These are phyloP conservation scores for Psammodynastes pulverulentus DNA, from an alignment of 2,113 vertebrate species.

Conservation along the genomic window DNA sequence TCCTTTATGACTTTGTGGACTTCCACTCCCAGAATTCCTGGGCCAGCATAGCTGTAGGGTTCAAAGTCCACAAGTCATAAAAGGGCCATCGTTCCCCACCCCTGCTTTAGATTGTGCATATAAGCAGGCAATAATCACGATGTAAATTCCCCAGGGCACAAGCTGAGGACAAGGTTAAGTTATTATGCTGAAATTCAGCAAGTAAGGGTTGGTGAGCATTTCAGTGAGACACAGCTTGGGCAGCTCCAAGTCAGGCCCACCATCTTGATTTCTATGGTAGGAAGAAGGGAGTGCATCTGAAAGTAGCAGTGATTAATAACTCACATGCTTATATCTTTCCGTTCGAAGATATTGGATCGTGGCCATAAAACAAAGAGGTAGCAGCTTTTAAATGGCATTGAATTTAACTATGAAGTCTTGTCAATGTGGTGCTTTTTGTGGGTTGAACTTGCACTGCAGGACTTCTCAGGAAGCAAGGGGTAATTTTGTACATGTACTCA, in stretches of 20 bases:
- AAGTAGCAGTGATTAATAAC: not conserved
- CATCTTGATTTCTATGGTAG: not conserved
- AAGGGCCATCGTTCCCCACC: not conserved
- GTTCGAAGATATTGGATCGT: not conserved
- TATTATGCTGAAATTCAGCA: not conserved
- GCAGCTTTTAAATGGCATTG: not conserved
- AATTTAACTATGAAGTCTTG: not conserved
- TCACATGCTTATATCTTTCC: not conserved
- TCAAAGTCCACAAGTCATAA: not conserved
- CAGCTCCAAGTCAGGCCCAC: not conserved
- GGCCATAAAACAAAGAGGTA: not conserved
- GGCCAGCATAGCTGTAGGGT: too few relatives aligned
- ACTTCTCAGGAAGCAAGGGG: not conserved
- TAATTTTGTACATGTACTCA: not conserved
- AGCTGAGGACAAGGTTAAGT: not conserved
- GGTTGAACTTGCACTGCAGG: not conserved
- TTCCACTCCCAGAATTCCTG: too few relatives aligned
- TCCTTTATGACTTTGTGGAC: too few relatives aligned
- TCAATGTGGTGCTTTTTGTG: not conserved
- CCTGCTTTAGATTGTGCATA: not conserved
- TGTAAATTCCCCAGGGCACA: not conserved
- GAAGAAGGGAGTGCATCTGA: not conserved
- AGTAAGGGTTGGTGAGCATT: not conserved
- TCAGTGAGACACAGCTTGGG: not conserved
- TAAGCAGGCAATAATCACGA: not conserved